Percentiles rank a stretch among this genome's conserved stretches.
Conservation (phyloP, 2,113 vertebrate species). For the Eleginops maclovinus region DNA sequence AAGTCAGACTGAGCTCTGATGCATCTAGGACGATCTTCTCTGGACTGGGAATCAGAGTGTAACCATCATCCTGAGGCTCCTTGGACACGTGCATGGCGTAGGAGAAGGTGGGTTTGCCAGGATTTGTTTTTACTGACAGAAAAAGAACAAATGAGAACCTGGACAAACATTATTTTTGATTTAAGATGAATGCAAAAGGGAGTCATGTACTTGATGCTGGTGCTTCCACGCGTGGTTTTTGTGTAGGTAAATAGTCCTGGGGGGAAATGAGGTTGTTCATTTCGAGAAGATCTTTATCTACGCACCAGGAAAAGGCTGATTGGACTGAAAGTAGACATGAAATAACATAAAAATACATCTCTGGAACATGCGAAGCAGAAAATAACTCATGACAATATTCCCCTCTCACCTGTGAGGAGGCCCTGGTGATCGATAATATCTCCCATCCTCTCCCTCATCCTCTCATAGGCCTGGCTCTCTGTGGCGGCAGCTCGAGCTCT, state of each 20-base stretch:
- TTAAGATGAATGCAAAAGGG: not conserved
- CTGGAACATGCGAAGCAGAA: not conserved
- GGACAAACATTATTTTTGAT: not conserved
- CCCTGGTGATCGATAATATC: constrained; percentile 61
- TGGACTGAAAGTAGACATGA: constrained; percentile 78
- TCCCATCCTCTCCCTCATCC: constrained; percentile 55
- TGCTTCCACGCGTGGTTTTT: constrained; percentile 10
- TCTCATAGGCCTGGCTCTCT: constrained; percentile 76
- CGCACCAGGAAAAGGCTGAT: constrained; percentile 85
- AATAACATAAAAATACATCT: not conserved
- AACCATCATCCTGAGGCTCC: constrained; percentile 49
- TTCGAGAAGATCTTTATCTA: constrained; percentile 87
- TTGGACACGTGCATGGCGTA: constrained; percentile 66
- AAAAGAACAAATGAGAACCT: not conserved
- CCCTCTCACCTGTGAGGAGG: constrained; percentile 85
- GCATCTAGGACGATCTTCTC: constrained; percentile 23
- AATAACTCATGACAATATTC: not conserved
- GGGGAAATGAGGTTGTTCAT: constrained; percentile 88
- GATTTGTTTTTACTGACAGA: constrained; percentile 73
- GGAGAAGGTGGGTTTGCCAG: constrained; percentile 75
- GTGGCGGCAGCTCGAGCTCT: constrained; percentile 77
- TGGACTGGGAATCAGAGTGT: constrained; percentile 28
- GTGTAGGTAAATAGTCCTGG: constrained; percentile 85
- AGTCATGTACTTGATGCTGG: constrained; percentile 85
- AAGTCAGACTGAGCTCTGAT: constrained; percentile 67